Conservation (phyloP, 2,113 vertebrate genomes). For the Paradoxurus hermaphroditus region DNA sequence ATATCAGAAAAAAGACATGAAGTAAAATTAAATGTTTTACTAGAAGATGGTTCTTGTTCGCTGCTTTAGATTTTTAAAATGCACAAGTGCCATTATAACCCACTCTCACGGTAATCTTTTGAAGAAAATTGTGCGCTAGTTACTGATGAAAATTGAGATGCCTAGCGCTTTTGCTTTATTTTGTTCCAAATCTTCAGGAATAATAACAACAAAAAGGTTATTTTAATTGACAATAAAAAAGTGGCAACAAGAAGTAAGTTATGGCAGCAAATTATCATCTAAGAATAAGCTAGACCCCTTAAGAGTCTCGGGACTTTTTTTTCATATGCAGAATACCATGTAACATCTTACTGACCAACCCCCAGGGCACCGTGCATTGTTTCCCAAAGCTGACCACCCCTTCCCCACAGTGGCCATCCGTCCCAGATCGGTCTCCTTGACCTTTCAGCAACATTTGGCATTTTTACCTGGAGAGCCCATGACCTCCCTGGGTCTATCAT, state of each 20-base stretch:
- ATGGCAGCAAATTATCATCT: not conserved
- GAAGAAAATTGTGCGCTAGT: not conserved
- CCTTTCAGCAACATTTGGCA: not conserved
- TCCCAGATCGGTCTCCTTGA: not conserved
- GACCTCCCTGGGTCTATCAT: not conserved
- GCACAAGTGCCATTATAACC: not conserved
- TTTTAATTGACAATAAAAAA: not conserved
- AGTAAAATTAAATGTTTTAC: not conserved
- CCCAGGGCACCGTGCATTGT: not conserved
- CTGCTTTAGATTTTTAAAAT: not conserved
- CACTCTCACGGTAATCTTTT: not conserved
- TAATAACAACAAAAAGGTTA: not conserved
- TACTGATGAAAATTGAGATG: not conserved
- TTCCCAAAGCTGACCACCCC: not conserved
- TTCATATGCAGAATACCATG: not conserved
- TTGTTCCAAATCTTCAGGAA: constrained; percentile 23
- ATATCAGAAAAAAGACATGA: not conserved
- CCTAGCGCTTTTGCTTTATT: not conserved
- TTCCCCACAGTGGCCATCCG: not conserved
- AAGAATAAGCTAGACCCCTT: not conserved
- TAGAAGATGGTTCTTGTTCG: not conserved
- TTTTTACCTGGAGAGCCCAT: not conserved
- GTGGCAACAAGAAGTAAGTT: not conserved
- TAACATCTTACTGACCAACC: not conserved
- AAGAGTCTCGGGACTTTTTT: not conserved